Base-by-base conservation (phyloP, 2,888 invertebrate genomes). In the Protophormia terraenovae region DNA sequence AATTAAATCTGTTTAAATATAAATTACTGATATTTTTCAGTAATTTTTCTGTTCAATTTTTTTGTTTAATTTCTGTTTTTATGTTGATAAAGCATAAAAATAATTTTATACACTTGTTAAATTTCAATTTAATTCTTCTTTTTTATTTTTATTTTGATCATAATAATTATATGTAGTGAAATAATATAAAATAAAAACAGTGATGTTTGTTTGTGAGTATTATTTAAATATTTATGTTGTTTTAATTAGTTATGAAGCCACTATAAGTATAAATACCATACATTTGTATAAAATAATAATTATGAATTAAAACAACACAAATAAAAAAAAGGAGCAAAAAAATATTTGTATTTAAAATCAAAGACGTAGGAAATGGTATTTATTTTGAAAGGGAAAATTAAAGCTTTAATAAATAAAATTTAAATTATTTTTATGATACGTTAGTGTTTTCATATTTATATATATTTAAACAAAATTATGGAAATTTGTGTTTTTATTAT, bases 201-300 rank as follows among this genome's bases (percentile, higher is more conserved):
- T 45, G 53, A 8, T 64, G 16, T 41, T 45, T 53, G 58, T 69
- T 12, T 71, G 55, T 38, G 10, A 35, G n/a, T n/a, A n/a, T 53
- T 77, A 77, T 80, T 80, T 72, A 69, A 80, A 84, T 84, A 84
- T 84, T 84, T 80, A 76, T 84, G 60, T 84, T 84, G 76, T 84
- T 84, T 81, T 84, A 80, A 84, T 84, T 84, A 81, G 80, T 84
- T 73, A 81, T 77, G 60, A 80, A 73, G 76, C 72, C 71, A 76
- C 47, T 72, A 76, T 55, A 71, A 41, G 45, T 10, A 60, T 80
- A 66, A 76, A 76, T 72, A 47, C 38, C 55, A 73, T 60, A 24
- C 35, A 80, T 72, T 66, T 64, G 24, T 58, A 66, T 32, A 41
- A 58, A 45, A 55, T 72, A 58, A 38, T 58, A 50, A 76, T 66